Evolutionary conservation across 92 coral and sea anemone genomes (phyloP).

Genomic region (Porites divaricata): DNA sequence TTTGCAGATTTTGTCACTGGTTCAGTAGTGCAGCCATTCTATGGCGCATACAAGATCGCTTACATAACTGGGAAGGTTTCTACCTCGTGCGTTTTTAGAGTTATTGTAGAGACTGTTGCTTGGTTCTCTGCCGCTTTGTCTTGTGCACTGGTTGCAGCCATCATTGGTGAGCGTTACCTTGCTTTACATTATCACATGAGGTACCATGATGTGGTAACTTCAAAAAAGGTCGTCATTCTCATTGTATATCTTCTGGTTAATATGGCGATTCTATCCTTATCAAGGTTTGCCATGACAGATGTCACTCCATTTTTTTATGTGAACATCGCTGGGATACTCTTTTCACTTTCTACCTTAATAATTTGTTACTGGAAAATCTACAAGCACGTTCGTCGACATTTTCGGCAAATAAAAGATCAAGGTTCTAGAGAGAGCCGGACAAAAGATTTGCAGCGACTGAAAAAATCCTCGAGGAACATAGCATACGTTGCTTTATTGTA

Average conservation of each 20-base stretch:
- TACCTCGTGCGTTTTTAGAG: conserved; percentile 37
- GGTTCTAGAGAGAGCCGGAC: background rate
- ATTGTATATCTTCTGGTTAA: conserved; percentile 17
- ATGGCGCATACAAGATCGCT: conserved; percentile 54
- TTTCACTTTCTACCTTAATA: conserved; percentile 23
- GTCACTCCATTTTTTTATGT: conserved; percentile 44
- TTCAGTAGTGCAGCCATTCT: conserved; percentile 61
- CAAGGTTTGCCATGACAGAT: conserved; percentile 43
- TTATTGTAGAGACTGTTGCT: conserved; percentile 57
- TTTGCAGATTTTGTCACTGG: conserved; percentile 66
- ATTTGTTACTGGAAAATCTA: conserved; percentile 49
- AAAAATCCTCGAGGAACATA: conserved; percentile 54
- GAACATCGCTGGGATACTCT: conserved; percentile 48
- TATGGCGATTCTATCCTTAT: conserved; percentile 18
- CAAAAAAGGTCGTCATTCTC: conserved; percentile 29
- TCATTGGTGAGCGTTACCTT: conserved; percentile 65
- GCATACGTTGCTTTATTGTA: conserved; percentile 63
- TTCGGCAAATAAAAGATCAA: conserved; percentile 40
- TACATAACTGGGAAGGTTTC: conserved; percentile 27
- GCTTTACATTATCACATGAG: conserved; percentile 59
- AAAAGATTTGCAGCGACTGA: conserved; percentile 23
- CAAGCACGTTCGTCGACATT: conserved; percentile 56
- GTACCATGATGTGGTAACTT: conserved; percentile 44
- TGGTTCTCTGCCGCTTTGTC: conserved; percentile 76
- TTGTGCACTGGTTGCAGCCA: conserved; percentile 32